Base-by-base conservation (phyloP, 1,140 invertebrate genomes). In the Andrena cerasifolii region DNA sequence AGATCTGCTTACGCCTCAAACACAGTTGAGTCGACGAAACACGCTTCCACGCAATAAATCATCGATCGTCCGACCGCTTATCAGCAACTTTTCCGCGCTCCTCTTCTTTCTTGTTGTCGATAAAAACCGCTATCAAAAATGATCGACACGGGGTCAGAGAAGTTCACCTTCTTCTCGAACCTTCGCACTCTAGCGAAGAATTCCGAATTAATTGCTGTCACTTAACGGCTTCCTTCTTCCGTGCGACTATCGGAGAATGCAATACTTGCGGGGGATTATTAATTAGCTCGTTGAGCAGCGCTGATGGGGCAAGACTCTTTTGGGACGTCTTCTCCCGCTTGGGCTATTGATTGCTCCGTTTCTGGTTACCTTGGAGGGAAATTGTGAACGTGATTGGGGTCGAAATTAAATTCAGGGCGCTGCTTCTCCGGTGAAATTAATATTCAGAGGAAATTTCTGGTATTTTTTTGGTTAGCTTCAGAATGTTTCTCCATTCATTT, bases 141-240 rank as follows among this genome's bases (percentile, higher is more conserved):
- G 8, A 72, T 49, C 40, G 33, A 63, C 24, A 5, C 26, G 10
- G 26, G 36, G 68, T 72, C 49, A 73, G 28, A 33, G 43, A 43
- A 49, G 43, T 40, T 33, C 33, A 68, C 71, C 68, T 71, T 67
- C 43, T 24, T 51, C 31, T 66, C 72, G 65, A 61, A 71, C 51
- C 45, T 26, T 68, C 14, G 56, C 51, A 56, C 26, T 43, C 62
- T 14, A 78, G 12, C n/a, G n/a, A 40, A 40, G 45, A 74, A 72
- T 68, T 58, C 53, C 18, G 63, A 70, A 70, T 68, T 83, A 83
- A 83, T 83, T 84, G 79, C 74, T 63, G 45, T 72, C 63, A 4
- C 47, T n/a, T 51, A 18, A 6, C 1, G 21, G 14, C 62, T 49
- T 47, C 40, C 62, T 72, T 71, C 51, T 61, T 61, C 33, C 58